Evolutionary conservation across 2,113 vertebrate genomes (phyloP), one percentile per base, ranked within the genome.

Genomic region (Sylvilagus bachmani): DNA sequence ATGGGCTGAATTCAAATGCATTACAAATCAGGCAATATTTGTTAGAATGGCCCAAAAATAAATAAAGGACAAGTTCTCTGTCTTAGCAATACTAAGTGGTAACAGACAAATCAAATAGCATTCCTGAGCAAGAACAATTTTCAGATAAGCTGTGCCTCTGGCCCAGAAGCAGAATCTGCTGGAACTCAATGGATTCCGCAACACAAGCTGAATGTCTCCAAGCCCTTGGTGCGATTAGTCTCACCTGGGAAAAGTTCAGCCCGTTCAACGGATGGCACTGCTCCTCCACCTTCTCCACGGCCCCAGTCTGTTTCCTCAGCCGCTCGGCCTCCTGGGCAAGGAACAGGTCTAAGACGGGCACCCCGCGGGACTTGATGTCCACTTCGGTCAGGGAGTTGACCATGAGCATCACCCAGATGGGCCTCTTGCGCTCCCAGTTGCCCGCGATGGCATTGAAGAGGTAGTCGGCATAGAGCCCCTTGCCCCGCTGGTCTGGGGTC

Each of bases 351-450:
- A 99, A 95, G 61, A 99, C 99, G 0, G 99, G 99, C 33, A 99
- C 98, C 0, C 99, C 99, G 6, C 99, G 97, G 0, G 99, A 99
- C 97, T 99, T 99, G 70, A 99, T 98, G 91, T 99, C 99, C 4
- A 98, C 98, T 96, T 99, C 99, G 0, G 99, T 99, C 95, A 99
- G 94, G 2, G 99, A 99, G 95, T 99, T 99, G 96, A 99, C 99
- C 99, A 99, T 99, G 90, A 99, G 97, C 99, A 99, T 99, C 95
- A 99, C 99, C 99, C 99, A 99, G 21, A 99, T 98, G 0, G 99
- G 99, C 33, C 99, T 98, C 97, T 99, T 99, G 91, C 98, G 96
- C 95, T 99, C 99, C 99, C 99, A 99, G 98, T 99, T 99, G 27
- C 99, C 99, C 0, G 98, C 98, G 19, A 99, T 99, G 94, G 99